These are phyloP conservation scores for Strigamia crassipes DNA, from an alignment of 2,888 invertebrate genomes.

Conservation along the genomic window DNA sequence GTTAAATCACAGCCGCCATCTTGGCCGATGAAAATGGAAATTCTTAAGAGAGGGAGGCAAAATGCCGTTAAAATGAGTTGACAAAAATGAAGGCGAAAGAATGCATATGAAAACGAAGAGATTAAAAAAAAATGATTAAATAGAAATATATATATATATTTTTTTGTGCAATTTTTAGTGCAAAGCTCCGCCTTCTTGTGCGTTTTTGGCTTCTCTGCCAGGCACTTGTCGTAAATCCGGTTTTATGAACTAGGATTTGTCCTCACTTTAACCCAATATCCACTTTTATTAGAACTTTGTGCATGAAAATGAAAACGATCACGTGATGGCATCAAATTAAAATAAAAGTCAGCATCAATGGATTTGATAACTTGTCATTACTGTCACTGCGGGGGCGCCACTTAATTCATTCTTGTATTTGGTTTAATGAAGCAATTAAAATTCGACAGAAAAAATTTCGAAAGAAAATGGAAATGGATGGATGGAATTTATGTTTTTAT, in stretches of 20 bases:
- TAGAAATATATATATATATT: background rate
- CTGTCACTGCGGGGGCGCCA: slow-evolving; percentile 23
- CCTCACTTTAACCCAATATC: slow-evolving; percentile 22
- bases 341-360: slow-evolving; percentile 17
- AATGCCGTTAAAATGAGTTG: slow-evolving; percentile 22
- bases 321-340: slow-evolving; percentile 30
- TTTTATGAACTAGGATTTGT: slow-evolving; percentile 27
- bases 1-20: slow-evolving; percentile 21
- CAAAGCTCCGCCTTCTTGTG: slow-evolving; percentile 2
- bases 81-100: background rate
- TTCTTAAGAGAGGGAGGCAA: background rate
- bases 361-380: slow-evolving; percentile 3
- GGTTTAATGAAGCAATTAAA: slow-evolving; percentile 32
- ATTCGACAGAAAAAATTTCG: background rate
- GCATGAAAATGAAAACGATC: slow-evolving; percentile 22
- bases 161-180: background rate
- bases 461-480: background rate
- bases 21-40: background rate
- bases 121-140: background rate
- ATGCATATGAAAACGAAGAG: background rate
- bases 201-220: slow-evolving; percentile 23
- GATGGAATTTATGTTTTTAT: background rate
- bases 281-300: slow-evolving; percentile 5
- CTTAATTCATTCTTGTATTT: slow-evolving; percentile 19
- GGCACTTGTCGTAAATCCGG: slow-evolving; percentile 3